phyloP scores from a whole-genome alignment of 2,113 vertebrate species.

The Rattus rattus region DNA sequence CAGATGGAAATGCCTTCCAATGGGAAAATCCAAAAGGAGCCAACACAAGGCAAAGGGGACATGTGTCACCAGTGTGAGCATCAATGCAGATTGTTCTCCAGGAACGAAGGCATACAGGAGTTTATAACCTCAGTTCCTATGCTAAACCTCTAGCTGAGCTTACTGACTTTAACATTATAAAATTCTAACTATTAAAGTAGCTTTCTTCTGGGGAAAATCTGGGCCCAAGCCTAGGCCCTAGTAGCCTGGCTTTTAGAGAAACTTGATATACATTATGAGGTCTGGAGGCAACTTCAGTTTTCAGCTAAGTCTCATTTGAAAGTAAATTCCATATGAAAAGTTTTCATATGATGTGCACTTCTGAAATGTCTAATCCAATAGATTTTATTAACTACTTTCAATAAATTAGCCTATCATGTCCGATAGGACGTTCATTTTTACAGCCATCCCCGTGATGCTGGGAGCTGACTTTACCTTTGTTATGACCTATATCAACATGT shows the following conservation, averaged over 20 bases:
- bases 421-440: neutral
- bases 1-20: neutral
- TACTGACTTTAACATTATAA: neutral
- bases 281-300: neutral
- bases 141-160: neutral
- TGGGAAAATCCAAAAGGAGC: neutral
- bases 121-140: neutral
- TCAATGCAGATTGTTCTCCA: neutral
- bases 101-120: neutral
- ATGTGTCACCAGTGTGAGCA: neutral
- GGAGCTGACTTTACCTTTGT: neutral
- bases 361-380: neutral
- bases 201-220: neutral
- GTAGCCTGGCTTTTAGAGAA: neutral
- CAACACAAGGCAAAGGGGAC: accelerated
- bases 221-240: neutral
- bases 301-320: neutral
- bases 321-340: neutral
- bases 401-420: neutral
- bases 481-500: neutral
- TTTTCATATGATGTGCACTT: neutral
- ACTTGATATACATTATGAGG: neutral
- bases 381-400: neutral
- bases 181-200: neutral
- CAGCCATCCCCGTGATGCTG: neutral